Conservation (phyloP, 2,888 invertebrate genomes). For the Aspidiotus destructor region DNA sequence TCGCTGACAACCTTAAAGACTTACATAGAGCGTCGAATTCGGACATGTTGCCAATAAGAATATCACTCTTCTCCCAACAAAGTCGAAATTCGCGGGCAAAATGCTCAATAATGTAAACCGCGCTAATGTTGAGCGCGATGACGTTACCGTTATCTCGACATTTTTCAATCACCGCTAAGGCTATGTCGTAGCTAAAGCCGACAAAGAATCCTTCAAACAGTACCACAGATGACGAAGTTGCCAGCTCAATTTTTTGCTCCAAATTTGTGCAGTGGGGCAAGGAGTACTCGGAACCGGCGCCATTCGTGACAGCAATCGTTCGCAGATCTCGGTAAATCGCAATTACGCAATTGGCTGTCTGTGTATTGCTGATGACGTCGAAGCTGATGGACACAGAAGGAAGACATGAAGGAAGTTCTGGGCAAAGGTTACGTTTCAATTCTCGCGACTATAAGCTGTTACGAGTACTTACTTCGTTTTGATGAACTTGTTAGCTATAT, state of each 20-base stretch:
- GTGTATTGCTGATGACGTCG: slow-evolving; percentile 6
- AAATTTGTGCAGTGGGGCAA: slow-evolving; percentile 5
- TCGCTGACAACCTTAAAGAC: slow-evolving; percentile 13
- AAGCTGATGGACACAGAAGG: slow-evolving; percentile 6
- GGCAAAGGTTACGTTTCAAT: no score
- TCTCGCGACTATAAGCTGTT: background rate
- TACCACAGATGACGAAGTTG: slow-evolving; percentile 37
- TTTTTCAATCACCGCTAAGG: slow-evolving; percentile 44
- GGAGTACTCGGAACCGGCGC: slow-evolving; percentile 21
- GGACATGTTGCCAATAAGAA: slow-evolving; percentile 50
- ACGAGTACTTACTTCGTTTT: slow-evolving; percentile 14
- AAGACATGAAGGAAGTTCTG: no score
- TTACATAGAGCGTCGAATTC: slow-evolving; percentile 47
- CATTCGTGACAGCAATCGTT: slow-evolving; percentile 17
- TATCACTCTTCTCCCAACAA: slow-evolving; percentile 45
- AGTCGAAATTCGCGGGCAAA: slow-evolving; percentile 43
- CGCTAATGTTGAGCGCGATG: slow-evolving; percentile 49
- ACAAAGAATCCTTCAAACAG: slow-evolving; percentile 54
- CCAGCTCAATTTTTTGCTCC: slow-evolving; percentile 1
- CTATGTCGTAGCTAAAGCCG: slow-evolving; percentile 45
- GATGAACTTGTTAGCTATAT: slow-evolving; percentile 12
- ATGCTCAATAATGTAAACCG: slow-evolving; percentile 46
- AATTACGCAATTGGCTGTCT: slow-evolving; percentile 15
- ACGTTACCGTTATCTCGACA: slow-evolving; percentile 42
- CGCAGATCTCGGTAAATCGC: slow-evolving; percentile 11